Evolutionary conservation across 1,140 invertebrate species (phyloP).

Genomic region (Penaeus vannamei): DNA sequence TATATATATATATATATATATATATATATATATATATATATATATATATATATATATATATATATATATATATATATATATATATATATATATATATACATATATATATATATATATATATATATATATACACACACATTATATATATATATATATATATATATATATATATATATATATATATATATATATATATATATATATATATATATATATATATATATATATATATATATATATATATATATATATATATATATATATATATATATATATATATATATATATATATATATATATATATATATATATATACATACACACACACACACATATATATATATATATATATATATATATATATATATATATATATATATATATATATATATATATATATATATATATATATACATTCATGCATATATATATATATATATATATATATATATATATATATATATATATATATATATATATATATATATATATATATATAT

Average conservation of each 20-base stretch:
- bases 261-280: slow-evolving; percentile 35
- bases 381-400: background rate
- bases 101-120: slow-evolving; percentile 1
- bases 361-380: slow-evolving; percentile 22
- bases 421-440: background rate
- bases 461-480: slow-evolving; percentile 33
- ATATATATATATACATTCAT: background rate
- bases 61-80: slow-evolving; percentile 16
- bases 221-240: background rate
- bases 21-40: slow-evolving; percentile 27
- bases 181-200: slow-evolving; percentile 16
- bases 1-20: slow-evolving; percentile 27
- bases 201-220: slow-evolving; percentile 10
- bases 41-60: slow-evolving; percentile 4
- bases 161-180: background rate
- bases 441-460: slow-evolving; percentile 11
- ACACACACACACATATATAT: slow-evolving; percentile 4
- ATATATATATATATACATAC: background rate
- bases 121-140: background rate
- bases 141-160: background rate
- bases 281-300: slow-evolving; percentile 24
- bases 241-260: slow-evolving; percentile 30
- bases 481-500: slow-evolving; percentile 1
- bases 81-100: background rate
- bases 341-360: slow-evolving; percentile 35